These are phyloP conservation scores for Meriones unguiculatus DNA, from an alignment of 2,113 vertebrate species.

Conservation along the genomic window DNA sequence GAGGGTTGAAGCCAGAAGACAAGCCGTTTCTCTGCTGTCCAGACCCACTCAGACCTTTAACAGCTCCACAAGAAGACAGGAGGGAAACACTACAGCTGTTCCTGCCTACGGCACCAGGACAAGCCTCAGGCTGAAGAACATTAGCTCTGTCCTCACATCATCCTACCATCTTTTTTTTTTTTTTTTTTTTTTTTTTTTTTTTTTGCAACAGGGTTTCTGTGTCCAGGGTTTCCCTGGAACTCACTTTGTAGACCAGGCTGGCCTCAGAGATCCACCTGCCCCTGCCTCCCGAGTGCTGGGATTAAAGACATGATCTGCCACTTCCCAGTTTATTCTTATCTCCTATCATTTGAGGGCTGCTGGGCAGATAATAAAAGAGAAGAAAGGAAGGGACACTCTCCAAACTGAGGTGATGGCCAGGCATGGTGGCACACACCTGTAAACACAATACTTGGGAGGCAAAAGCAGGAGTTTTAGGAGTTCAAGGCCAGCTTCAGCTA, in stretches of 20 bases:
- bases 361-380: not conserved
- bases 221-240: not conserved
- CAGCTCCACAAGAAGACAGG: not conserved
- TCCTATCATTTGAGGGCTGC: not conserved
- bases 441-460: not conserved
- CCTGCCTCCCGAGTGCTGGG: not conserved
- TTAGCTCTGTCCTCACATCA: not conserved
- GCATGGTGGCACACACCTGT: not conserved
- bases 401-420: not conserved
- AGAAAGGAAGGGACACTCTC: not conserved
- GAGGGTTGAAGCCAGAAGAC: constrained; percentile 17
- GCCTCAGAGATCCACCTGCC: not conserved
- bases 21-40: not conserved
- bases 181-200: no score
- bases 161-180: not conserved
- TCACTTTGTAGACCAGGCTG: not conserved
- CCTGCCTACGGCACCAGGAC: not conserved
- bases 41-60: not conserved
- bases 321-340: not conserved
- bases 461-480: not conserved
- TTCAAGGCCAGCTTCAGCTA: not conserved
- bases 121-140: not conserved
- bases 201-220: not conserved
- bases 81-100: not conserved
- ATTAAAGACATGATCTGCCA: not conserved